Conservation (phyloP, 2,113 vertebrate genomes). For the Muscicapa adusta region DNA sequence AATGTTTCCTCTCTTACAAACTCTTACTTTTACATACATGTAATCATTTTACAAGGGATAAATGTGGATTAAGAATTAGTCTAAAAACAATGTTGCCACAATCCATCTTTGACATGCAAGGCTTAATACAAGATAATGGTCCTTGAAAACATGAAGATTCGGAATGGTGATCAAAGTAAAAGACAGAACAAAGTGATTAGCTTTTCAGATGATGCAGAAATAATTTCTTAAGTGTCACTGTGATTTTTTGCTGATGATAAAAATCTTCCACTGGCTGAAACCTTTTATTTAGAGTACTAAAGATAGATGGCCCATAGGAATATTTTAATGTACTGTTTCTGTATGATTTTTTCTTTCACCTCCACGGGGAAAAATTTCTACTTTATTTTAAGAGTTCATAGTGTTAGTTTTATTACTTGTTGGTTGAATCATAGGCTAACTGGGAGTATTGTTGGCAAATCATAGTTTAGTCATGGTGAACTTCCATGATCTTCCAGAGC, state of each 20-base stretch:
- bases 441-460: background rate
- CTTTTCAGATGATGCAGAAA: background rate
- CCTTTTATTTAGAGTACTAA: background rate
- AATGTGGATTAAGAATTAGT: background rate
- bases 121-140: background rate
- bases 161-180: background rate
- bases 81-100: background rate
- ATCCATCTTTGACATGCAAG: background rate
- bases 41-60: background rate
- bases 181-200: background rate
- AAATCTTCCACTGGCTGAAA: background rate
- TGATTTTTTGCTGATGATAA: background rate
- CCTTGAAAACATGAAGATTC: background rate
- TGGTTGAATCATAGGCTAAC: background rate
- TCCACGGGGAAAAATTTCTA: background rate
- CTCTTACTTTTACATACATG: background rate
- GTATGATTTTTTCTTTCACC: background rate
- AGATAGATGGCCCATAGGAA: background rate
- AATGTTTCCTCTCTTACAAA: background rate
- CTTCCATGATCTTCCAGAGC: background rate
- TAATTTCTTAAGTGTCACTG: background rate
- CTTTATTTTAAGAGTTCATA: background rate
- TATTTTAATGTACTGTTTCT: background rate
- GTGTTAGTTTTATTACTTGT: background rate
- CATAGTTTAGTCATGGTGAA: background rate